Evolutionary conservation across 2,797 vertebrate species (phyloP).

Genomic region (Typhlichthys eigenmanni): DNA sequence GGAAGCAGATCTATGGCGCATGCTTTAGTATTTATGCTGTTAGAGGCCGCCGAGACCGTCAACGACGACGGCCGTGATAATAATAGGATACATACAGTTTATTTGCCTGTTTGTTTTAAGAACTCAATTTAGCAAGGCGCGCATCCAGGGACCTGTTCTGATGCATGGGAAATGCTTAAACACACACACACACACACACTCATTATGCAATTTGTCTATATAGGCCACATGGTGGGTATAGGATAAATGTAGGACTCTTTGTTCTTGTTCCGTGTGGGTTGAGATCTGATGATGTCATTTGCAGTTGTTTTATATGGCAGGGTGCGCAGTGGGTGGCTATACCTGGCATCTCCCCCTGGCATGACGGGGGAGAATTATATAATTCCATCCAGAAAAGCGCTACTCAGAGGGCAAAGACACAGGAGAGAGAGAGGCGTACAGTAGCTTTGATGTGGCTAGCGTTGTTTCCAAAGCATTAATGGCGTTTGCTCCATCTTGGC

Average conservation of each 20-base stretch:
- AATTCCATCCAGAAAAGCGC: slow-evolving; percentile 32
- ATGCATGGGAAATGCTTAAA: slow-evolving; percentile 29
- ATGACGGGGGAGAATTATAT: too few species aligned
- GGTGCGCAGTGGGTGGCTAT: slow-evolving; percentile 50
- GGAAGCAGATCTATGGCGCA: slow-evolving; percentile 56
- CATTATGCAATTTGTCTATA: slow-evolving; percentile 55
- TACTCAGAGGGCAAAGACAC: slow-evolving; percentile 26
- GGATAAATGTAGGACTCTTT: slow-evolving; percentile 62
- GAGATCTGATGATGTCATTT: slow-evolving; percentile 63
- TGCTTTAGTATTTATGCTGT: slow-evolving; percentile 60
- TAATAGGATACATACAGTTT: slow-evolving; percentile 61
- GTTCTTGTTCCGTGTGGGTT: slow-evolving; percentile 61
- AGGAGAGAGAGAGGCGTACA: not conserved
- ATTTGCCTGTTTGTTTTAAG: slow-evolving; percentile 67
- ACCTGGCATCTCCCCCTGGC: slow-evolving; percentile 33
- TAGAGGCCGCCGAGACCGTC: slow-evolving; percentile 51
- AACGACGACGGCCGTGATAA: slow-evolving; percentile 49
- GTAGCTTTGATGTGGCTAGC: too few species aligned
- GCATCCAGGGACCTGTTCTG: slow-evolving; percentile 36
- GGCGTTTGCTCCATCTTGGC: too few species aligned
- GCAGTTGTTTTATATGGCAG: slow-evolving; percentile 45
- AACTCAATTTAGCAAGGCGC: slow-evolving; percentile 45
- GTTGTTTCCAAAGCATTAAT: too few species aligned
- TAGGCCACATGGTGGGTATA: slow-evolving; percentile 53
- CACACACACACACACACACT: not conserved